Percentiles rank a stretch among this genome's conserved stretches.
These are phyloP conservation scores for Hesperophylax magnus DNA, from an alignment of 1,140 invertebrate genomes.

Conservation along the genomic window DNA sequence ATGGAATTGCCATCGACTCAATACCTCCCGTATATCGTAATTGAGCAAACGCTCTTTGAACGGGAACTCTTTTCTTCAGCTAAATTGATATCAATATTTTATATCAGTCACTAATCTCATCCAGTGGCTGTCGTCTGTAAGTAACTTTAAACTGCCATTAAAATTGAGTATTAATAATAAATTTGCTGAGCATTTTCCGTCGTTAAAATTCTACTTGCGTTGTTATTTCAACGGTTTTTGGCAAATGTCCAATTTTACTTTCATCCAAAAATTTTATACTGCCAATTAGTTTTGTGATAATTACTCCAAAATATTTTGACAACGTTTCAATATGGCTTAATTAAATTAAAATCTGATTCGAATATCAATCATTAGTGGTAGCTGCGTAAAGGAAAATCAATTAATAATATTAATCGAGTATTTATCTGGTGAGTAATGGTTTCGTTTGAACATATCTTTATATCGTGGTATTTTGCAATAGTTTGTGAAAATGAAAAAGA, in stretches of 20 bases:
- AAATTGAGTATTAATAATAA: conserved; percentile 13
- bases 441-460: no score
- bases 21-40: conserved; percentile 2
- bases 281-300: no score
- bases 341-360: no score
- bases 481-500: no score
- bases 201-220: conserved; percentile 3
- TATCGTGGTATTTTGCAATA: no score
- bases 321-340: no score
- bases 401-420: no score
- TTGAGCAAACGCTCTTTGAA: background rate
- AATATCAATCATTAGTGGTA: no score
- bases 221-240: background rate
- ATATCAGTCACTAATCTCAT: background rate
- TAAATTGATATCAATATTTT: conserved; percentile 20
- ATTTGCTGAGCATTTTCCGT: background rate
- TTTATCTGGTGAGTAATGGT: no score
- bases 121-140: background rate
- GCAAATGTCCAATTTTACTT: conserved; percentile 7
- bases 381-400: no score
- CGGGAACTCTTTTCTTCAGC: background rate
- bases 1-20: conserved; percentile 8
- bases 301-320: no score
- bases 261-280: no score
- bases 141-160: conserved; percentile 10